These are phyloP conservation scores for Drosophila multiciliata DNA, from an alignment of 2,888 invertebrate species.

Conservation along the genomic window DNA sequence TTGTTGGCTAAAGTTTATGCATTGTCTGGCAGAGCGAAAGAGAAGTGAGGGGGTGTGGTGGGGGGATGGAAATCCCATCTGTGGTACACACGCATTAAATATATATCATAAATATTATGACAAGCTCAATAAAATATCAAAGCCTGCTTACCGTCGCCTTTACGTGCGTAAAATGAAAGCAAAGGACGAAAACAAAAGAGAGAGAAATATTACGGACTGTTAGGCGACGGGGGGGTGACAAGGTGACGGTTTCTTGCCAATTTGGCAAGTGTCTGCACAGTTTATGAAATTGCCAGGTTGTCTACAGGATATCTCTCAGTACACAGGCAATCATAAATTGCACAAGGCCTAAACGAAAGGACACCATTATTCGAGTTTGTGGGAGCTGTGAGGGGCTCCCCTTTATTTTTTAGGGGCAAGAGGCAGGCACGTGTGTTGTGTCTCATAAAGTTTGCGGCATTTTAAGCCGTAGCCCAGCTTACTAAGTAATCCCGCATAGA, in stretches of 20 bases:
- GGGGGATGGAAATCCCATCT: conserved; percentile 28
- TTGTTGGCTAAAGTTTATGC: conserved; percentile 66
- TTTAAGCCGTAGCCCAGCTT: conserved; percentile 74
- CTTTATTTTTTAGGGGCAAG: not conserved
- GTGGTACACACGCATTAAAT: conserved; percentile 58
- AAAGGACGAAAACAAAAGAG: conserved; percentile 37
- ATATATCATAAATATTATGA: conserved; percentile 80
- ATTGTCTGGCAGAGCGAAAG: conserved; percentile 54
- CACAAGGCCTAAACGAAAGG: conserved; percentile 55
- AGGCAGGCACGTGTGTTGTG: conserved; percentile 71
- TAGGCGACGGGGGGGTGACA: not conserved
- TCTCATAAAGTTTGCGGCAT: conserved; percentile 79
- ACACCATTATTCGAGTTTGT: not conserved
- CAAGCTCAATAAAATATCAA: conserved; percentile 81
- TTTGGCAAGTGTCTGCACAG: conserved; percentile 75
- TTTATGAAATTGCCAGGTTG: conserved; percentile 81
- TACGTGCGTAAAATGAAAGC: conserved; percentile 67
- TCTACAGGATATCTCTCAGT: conserved; percentile 54
- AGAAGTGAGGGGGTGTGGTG: not conserved
- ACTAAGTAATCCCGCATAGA: conserved; percentile 73
- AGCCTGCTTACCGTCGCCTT: conserved; percentile 62
- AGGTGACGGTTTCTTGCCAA: conserved; percentile 49
- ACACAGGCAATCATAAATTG: conserved; percentile 74
- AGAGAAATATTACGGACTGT: not conserved
- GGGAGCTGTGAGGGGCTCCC: not conserved